Percentiles rank a stretch among this genome's conserved stretches.
These are phyloP conservation scores for Pelobates fuscus DNA, from an alignment of 2,113 vertebrate species.

Conservation along the genomic window DNA sequence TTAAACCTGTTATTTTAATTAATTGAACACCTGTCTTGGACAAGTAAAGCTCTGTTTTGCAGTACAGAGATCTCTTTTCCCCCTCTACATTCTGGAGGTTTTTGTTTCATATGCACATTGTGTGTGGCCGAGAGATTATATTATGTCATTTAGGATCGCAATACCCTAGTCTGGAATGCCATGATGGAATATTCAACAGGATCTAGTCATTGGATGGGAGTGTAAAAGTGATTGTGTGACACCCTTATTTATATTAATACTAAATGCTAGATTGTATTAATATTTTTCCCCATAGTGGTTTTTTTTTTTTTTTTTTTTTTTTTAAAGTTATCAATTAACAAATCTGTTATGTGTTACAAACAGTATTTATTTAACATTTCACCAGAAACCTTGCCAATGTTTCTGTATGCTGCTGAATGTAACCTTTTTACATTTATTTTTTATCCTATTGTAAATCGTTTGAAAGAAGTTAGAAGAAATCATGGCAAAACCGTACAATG, in stretches of 20 bases:
- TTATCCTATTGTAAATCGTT: neutral
- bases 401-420: conserved; percentile 21
- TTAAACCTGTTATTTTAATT: neutral
- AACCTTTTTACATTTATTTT: conserved; percentile 28
- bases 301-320: too few relatives aligned
- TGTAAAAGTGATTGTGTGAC: too few relatives aligned
- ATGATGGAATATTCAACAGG: too few relatives aligned
- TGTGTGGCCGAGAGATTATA: neutral
- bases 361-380: too few relatives aligned
- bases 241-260: too few relatives aligned
- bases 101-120: conserved; percentile 13
- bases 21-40: neutral
- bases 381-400: neutral
- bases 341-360: too few relatives aligned
- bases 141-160: too few relatives aligned
- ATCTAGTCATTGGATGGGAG: too few relatives aligned
- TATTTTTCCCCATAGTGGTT: too few relatives aligned
- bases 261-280: too few relatives aligned
- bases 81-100: neutral
- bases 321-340: too few relatives aligned
- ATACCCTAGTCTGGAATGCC: too few relatives aligned
- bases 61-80: neutral
- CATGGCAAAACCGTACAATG: conserved; percentile 39
- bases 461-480: conserved; percentile 34
- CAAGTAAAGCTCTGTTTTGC: neutral